phyloP scores from a whole-genome alignment of 2,113 vertebrate species.

The Furnarius figulus region DNA sequence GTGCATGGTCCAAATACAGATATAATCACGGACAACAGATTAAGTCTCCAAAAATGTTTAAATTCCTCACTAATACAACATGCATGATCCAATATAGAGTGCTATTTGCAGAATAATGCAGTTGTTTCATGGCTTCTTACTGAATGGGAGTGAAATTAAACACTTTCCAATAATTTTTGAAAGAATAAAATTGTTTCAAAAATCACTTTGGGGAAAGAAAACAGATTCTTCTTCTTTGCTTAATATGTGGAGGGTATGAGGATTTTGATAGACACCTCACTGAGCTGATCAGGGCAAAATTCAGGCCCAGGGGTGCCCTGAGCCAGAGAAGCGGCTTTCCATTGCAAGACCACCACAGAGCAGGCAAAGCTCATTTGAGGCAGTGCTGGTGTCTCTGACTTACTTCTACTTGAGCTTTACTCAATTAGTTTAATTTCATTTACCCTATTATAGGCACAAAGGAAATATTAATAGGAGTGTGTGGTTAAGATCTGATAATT shows the following conservation, averaged over 20 bases:
- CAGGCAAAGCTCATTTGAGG: background rate
- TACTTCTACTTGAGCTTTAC: background rate
- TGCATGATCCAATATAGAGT: background rate
- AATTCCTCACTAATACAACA: background rate
- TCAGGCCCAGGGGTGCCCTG: background rate
- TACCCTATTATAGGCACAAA: background rate
- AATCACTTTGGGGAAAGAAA: background rate
- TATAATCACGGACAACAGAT: background rate
- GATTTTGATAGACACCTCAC: background rate
- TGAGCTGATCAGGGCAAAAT: background rate
- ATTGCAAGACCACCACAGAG: background rate
- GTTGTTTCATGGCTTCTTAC: background rate
- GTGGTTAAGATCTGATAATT: background rate
- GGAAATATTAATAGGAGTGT: background rate
- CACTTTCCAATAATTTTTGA: background rate
- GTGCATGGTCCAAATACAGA: background rate
- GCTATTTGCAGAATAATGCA: background rate
- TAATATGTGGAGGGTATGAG: background rate
- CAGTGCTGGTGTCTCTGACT: background rate
- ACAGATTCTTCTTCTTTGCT: background rate
- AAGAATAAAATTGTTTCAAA: background rate
- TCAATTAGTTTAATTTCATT: conserved; percentile 13
- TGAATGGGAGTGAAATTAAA: background rate
- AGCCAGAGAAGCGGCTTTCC: background rate
- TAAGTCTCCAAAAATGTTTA: background rate